Evolutionary conservation across 2,888 invertebrate genomes (phyloP), one percentile per base, ranked within the genome.

Genomic region (Diaperis boleti): DNA sequence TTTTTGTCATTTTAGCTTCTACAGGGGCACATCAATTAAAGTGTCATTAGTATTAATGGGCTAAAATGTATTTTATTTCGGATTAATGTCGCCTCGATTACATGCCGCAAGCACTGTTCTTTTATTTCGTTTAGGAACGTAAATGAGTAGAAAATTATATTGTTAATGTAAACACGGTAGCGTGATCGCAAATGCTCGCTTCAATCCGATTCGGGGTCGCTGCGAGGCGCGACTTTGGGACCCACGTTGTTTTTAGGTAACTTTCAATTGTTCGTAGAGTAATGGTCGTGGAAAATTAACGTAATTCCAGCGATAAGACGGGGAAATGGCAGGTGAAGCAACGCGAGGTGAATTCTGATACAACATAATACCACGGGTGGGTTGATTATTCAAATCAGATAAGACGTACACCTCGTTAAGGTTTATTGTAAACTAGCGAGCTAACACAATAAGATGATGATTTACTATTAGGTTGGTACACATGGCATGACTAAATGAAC

Each of bases 31-130:
- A 62, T 64, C 67, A 65, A 73, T 73, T 73, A 73, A 71, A 71
- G 59, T 69, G 62, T 65, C 73, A 73, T 73, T 71, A 72, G 72
- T 68, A 73, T 72, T 73, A 72, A 73, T 71, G 73, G 68, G 65
- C 69, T 72, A 70, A 60, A 72, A 69, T 71, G 68, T 69, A 69
- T 70, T 72, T 70, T 72, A 69, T 71, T 71, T 69, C 64, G 69
- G 68, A 70, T 67, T 70, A 71, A 69, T 72, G 68, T 60, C 68
- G 59, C 64, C 59, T 59, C 62, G 66, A 71, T 70, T 70, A 70
- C 59, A 62, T 59, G 63, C 64, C 60, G 39, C 54, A 22, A 64
- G 42, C 31, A 62, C n/a, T n/a, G 62, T 70, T 67, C 67, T 69
- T 70, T 70, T 65, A 62, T 72, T 69, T 64, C 65, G 66, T 72